Conservation (phyloP, 2,797 vertebrate species). For the Sciurus carolinensis region DNA sequence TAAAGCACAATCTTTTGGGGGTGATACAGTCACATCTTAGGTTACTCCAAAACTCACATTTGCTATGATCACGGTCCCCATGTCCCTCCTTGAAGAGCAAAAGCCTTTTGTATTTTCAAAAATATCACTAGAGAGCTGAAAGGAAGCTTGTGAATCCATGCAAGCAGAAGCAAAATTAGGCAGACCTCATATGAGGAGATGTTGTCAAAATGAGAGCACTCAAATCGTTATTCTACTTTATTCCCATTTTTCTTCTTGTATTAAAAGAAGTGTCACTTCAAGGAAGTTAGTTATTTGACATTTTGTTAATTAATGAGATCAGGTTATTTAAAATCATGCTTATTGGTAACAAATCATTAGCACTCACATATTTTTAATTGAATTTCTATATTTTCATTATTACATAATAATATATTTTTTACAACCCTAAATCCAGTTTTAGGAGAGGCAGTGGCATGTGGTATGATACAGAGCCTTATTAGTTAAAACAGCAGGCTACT, state of each 20-base stretch:
- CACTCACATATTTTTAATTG: not conserved
- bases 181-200: fast-evolving
- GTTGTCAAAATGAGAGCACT: not conserved
- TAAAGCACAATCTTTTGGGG: conserved; percentile 85
- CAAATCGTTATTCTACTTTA: not conserved
- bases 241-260: not conserved
- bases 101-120: conserved; percentile 14
- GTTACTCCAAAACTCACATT: conserved; percentile 73
- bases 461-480: not conserved
- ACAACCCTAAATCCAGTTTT: not conserved
- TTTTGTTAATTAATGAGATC: conserved; percentile 49
- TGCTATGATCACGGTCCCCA: conserved; percentile 53
- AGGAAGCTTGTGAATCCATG: not conserved
- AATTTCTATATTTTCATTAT: conserved; percentile 18
- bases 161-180: not conserved
- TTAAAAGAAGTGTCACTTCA: not conserved
- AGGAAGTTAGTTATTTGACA: not conserved
- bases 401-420: not conserved
- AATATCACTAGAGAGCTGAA: not conserved
- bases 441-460: not conserved
- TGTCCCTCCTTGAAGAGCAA: conserved; percentile 45
- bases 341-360: not conserved
- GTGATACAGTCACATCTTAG: conserved; percentile 76
- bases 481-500: not conserved
- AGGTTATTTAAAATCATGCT: conserved; percentile 32